Conservation (phyloP, 2,888 invertebrate species). For the Arenicola marina region DNA sequence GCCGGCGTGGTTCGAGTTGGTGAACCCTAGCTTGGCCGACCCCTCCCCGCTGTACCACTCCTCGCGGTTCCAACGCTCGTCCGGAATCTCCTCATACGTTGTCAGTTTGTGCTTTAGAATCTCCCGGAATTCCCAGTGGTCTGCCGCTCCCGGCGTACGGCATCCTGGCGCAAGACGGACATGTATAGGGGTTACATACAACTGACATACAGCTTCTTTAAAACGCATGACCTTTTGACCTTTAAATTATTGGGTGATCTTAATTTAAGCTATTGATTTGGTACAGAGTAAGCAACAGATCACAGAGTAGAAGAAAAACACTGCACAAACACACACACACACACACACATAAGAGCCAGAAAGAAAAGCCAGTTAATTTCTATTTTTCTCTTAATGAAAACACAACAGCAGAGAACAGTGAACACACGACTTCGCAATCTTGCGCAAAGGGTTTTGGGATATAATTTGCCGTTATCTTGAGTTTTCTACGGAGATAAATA, state of each 20-base stretch:
- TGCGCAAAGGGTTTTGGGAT: no score
- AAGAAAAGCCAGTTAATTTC: no score
- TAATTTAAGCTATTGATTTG: no score
- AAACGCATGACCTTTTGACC: background rate
- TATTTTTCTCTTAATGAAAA: no score
- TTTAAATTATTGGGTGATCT: background rate
- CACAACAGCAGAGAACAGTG: background rate
- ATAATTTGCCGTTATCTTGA: no score
- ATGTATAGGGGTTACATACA: background rate
- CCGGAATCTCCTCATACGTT: constrained; percentile 15
- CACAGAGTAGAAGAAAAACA: no score
- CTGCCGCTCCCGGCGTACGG: constrained; percentile 20
- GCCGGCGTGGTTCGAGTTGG: constrained; percentile 12
- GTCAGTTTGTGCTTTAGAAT: constrained; percentile 15
- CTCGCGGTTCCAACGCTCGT: constrained; percentile 25
- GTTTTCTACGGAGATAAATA: no score
- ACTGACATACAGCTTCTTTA: background rate
- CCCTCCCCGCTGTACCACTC: constrained; percentile 16
- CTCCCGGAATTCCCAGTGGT: constrained; percentile 18
- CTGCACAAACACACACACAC: no score
- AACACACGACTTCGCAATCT: no score
- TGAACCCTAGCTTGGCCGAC: constrained; percentile 12
- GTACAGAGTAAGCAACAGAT: no score
- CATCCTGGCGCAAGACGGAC: constrained; percentile 14
- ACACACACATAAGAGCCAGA: no score